Evolutionary conservation across 2,113 vertebrate genomes (phyloP), one percentile per base, ranked within the genome.

Genomic region (Ivindomyrus marchei): DNA sequence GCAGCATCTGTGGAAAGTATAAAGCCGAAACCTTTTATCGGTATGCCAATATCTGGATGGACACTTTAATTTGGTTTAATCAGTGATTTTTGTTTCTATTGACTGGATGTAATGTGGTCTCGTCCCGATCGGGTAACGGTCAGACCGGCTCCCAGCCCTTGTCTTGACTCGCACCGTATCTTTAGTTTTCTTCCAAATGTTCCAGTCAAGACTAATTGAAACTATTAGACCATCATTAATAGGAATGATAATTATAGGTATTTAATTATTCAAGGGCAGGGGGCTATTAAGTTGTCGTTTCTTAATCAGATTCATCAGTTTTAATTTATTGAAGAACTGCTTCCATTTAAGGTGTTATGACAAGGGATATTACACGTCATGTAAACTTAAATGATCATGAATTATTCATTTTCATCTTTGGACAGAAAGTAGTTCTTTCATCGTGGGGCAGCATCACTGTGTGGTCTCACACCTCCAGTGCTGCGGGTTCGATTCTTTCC

Each of bases 181-280:
- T 85, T 46, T 85, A 17, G 7, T 85, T 85, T 85, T 85, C 15
- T 45, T 24, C 31, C 39, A 83, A 21, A 83, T 83, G 77, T 83
- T 83, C 42, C 45, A 85, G 83, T 85, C 36, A 80, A 80, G 74
- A 42, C 21, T 85, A 85, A 85, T 85, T 47, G 83, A 46, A 46
- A 85, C 21, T 80, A 80, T 80, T 80, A 80, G 74, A 80, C 36
- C 74, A 42, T 80, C 74, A 80, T 80, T 85, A 85, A 85, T 47
- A 42, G 77, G 39, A 45, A 45, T 45, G 77, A 83, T 83, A 83
- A 83, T 83, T 83, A 83, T 83, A 83, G 77, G 15, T 45, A 83
- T 83, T 83, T 83, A 83, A 83, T 83, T 83, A 83, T 83, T 83
- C 39, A 83, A 83, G 39, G 42, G 77, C 39, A 83, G n/a, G 42